Conservation (phyloP, 2,797 vertebrate genomes). For the Cetoscarus ocellatus region DNA sequence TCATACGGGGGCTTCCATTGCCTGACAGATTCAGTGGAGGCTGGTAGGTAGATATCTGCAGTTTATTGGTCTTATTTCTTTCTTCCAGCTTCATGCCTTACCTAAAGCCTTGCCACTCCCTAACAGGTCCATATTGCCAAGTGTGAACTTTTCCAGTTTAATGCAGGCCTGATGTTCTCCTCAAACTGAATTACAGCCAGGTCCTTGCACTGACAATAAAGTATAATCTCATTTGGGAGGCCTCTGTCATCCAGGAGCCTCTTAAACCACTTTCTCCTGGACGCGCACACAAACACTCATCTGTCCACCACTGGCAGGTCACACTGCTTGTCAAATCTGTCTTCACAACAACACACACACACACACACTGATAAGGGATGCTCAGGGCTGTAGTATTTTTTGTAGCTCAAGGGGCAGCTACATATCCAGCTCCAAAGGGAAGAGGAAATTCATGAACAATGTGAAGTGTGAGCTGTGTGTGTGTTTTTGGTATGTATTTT, state of each 20-base stretch:
- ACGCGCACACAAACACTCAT: conserved; percentile 63
- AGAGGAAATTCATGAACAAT: background rate
- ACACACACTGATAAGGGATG: conserved; percentile 18
- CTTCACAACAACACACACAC: conserved; percentile 45
- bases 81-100: conserved; percentile 43
- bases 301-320: conserved; percentile 70
- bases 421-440: conserved; percentile 1
- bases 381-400: conserved; percentile 24
- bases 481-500: background rate
- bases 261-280: conserved; percentile 83
- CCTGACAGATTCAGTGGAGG: conserved; percentile 13
- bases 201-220: conserved; percentile 86
- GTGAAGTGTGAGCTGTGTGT: too few relatives aligned
- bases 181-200: conserved; percentile 85
- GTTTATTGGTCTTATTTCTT: conserved; percentile 64
- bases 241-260: conserved; percentile 78
- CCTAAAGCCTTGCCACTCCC: conserved; percentile 41
- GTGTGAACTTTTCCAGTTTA: conserved; percentile 84
- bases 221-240: conserved; percentile 85
- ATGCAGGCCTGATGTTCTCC: conserved; percentile 79
- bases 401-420: conserved; percentile 38
- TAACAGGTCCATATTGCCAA: conserved; percentile 79
- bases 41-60: conserved; percentile 15
- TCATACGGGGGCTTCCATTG: conserved; percentile 12
- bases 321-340: conserved; percentile 65